Conservation (phyloP, 2,113 vertebrate genomes). For the Athene noctua region DNA sequence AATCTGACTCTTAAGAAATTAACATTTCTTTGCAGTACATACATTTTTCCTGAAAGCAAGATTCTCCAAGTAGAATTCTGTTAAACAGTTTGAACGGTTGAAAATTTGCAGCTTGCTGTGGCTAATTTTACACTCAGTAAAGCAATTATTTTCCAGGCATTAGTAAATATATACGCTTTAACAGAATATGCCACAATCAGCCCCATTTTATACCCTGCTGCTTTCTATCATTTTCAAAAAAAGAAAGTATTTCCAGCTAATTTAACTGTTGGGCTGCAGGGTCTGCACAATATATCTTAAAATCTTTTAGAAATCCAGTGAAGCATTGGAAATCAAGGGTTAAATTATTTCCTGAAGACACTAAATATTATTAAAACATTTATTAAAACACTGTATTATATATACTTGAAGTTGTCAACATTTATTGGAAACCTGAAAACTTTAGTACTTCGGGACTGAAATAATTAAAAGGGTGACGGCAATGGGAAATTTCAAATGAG, state of each 20-base stretch:
- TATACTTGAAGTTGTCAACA: background rate
- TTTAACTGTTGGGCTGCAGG: background rate
- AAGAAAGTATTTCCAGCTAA: background rate
- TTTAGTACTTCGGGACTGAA: background rate
- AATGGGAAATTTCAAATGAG: background rate
- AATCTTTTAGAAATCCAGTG: background rate
- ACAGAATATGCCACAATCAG: background rate
- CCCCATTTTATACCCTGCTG: background rate
- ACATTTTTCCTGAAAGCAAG: background rate
- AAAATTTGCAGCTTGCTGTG: background rate
- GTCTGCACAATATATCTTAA: background rate
- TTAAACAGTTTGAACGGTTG: background rate
- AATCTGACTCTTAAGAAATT: background rate
- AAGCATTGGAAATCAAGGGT: background rate
- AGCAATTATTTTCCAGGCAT: background rate
- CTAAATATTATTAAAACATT: background rate
- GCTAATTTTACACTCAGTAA: background rate
- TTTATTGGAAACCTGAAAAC: background rate
- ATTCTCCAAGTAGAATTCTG: background rate
- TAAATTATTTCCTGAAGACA: background rate
- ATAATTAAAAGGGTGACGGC: background rate
- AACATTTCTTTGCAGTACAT: background rate
- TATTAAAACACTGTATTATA: background rate
- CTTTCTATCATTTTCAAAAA: background rate
- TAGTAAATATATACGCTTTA: background rate